Base-by-base conservation (phyloP, 2,113 vertebrate species). In the Conger conger region DNA sequence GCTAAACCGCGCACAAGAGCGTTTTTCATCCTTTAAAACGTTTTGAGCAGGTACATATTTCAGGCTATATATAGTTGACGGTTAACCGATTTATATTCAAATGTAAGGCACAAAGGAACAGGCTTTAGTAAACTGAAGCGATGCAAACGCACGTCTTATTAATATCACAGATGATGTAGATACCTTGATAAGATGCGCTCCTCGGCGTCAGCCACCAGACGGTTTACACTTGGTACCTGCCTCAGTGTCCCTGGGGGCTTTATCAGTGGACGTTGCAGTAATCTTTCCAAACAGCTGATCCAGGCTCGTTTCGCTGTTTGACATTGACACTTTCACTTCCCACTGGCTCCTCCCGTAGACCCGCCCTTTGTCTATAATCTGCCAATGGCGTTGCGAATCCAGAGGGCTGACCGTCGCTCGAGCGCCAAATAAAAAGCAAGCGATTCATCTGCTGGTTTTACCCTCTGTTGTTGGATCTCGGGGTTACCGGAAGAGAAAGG, bases 281-380 rank as follows among this genome's bases (percentile, higher is more conserved):
- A 84, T 80, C 23, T 37, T 83, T 79, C 50, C n/a, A 76, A 82
- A 88, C 86, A 88, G 91, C 91, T 91, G 92, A 93, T 89, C 81
- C 84, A 63, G 86, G 87, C 53, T 85, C 86, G 76, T 53, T 79
- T 83, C 53, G 18, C 18, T 79, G 35, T 89, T 85, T 94, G 91
- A 93, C 91, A 83, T 90, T 92, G 92, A 92, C 87, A 30, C 79
- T 37, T 86, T 85, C 80, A 82, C 90, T 91, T 92, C 89, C 85
- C 79, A 36, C 86, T 76, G 76, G 20, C 81, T 86, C 4, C 57
- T 2, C 1, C 20, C 3, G 77, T 54, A 3, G 57, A 7, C 81
- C 89, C 89, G 87, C 91, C 90, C 16, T 86, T 76, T 35, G 42
- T 78, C 3, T 20, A 2, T 15, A 6, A 79, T 27, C 60, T 16